Evolutionary conservation across 2,113 vertebrate genomes (phyloP).

Genomic region (Nycticorax nycticorax): DNA sequence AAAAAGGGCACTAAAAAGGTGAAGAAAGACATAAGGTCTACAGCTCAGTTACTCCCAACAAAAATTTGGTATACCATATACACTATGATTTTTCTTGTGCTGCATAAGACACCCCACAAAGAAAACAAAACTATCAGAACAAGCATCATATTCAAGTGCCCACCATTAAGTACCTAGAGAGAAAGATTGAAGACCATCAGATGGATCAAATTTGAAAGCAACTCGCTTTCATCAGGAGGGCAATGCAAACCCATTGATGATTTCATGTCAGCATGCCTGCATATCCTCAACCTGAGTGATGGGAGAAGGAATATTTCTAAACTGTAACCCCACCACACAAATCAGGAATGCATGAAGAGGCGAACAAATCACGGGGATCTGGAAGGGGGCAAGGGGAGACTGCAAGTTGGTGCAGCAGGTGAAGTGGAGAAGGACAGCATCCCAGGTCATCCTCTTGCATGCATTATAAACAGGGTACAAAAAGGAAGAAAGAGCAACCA

Average conservation of each 20-base stretch:
- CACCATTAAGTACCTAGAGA: neutral
- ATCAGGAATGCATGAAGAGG: too few species aligned
- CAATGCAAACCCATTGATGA: neutral
- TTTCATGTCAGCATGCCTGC: neutral
- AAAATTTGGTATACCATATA: too few species aligned
- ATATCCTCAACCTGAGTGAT: neutral
- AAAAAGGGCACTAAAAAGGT: neutral
- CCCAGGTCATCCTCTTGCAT: neutral
- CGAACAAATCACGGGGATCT: neutral
- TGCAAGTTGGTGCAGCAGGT: neutral
- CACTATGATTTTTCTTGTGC: neutral
- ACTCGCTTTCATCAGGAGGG: neutral
- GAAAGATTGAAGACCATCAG: neutral
- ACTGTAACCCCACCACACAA: neutral
- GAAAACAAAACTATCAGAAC: neutral
- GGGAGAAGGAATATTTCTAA: neutral
- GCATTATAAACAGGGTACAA: neutral
- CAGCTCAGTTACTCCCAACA: neutral
- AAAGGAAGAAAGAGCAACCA: neutral
- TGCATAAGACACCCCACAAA: neutral
- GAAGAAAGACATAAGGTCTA: neutral
- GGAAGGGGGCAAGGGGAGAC: neutral
- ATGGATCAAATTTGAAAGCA: fast-evolving
- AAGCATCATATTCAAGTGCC: neutral
- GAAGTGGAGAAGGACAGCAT: neutral